Conservation (phyloP, 1,140 invertebrate genomes). For the Penaeus chinensis region DNA sequence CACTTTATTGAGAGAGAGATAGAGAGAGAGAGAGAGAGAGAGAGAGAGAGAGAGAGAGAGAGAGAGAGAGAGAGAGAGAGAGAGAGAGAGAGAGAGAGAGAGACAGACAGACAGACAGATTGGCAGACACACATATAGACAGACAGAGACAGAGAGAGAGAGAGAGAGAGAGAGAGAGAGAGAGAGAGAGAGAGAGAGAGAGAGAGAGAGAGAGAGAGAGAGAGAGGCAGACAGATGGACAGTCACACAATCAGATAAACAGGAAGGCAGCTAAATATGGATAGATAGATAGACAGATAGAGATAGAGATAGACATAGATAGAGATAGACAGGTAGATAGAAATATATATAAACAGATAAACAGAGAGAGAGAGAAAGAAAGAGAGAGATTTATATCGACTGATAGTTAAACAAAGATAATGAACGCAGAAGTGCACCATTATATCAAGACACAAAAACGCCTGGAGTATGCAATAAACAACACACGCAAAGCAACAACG, state of each 20-base stretch:
- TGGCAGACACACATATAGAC: neutral
- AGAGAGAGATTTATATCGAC: neutral
- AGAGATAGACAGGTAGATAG: neutral
- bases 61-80: neutral
- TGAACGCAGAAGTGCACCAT: no score
- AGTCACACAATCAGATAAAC: neutral
- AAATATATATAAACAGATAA: neutral
- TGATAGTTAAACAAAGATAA: no score
- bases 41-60: neutral
- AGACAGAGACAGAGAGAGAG: no score
- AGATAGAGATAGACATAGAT: neutral
- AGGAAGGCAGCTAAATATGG: neutral
- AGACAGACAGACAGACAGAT: neutral
- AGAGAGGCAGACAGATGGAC: neutral
- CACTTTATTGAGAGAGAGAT: neutral
- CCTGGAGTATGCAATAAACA: no score
- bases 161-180: neutral
- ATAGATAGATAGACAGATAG: neutral
- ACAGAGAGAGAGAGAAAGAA: neutral
- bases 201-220: slow-evolving; percentile 14
- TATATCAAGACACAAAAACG: no score
- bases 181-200: slow-evolving; percentile 25
- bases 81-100: neutral
- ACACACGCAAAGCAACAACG: no score
- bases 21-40: slow-evolving; percentile 1